Evolutionary conservation across 2,888 invertebrate genomes (phyloP).

Genomic region (Limnephilus lunatus): DNA sequence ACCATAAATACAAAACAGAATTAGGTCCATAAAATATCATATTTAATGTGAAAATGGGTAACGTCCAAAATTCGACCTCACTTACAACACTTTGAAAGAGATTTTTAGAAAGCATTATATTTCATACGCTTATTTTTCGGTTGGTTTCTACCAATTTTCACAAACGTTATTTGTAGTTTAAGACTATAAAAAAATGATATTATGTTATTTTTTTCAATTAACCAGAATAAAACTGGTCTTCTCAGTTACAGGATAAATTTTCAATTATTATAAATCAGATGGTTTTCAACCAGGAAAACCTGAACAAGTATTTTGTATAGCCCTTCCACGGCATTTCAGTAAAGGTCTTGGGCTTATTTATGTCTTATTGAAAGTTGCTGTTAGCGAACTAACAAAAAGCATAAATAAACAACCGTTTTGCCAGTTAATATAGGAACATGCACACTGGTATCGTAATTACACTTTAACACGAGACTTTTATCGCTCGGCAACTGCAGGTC

Average conservation of each 20-base stretch:
- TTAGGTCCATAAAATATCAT: too few species aligned
- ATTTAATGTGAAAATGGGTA: neutral
- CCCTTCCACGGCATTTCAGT: neutral
- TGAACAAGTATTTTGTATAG: neutral
- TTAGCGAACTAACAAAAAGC: constrained; percentile 26
- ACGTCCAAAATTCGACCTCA: neutral
- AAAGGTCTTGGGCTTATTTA: neutral
- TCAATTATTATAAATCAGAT: neutral
- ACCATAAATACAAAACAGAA: too few species aligned
- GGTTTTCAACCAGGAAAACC: neutral
- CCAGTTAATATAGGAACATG: constrained; percentile 47
- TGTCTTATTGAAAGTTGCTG: constrained; percentile 17
- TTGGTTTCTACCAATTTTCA: neutral
- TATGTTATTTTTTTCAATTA: too few species aligned
- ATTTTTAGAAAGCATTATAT: neutral
- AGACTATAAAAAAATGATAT: too few species aligned
- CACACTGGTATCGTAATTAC: constrained; percentile 58
- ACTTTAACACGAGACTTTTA: constrained; percentile 51
- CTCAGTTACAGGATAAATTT: too few species aligned
- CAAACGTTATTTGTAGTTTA: neutral
- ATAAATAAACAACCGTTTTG: constrained; percentile 44
- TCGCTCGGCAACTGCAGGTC: constrained; percentile 39
- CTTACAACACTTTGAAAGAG: neutral
- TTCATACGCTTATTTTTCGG: neutral
- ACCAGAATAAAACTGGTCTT: too few species aligned